These are phyloP conservation scores for Pipistrellus nathusii DNA, from an alignment of 2,797 vertebrate species.

Conservation along the genomic window DNA sequence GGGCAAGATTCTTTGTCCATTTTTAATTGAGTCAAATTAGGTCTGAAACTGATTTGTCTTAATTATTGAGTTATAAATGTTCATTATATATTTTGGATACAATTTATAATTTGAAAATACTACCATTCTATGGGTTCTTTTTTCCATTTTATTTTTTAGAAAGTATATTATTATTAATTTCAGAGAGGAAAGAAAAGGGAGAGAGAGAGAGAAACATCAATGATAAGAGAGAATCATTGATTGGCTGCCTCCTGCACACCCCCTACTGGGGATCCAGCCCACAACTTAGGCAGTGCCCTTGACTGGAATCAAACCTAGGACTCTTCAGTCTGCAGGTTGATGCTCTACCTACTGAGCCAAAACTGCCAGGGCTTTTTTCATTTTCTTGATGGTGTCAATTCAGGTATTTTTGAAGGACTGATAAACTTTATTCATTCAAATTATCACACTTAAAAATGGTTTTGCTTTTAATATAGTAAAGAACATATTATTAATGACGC, in stretches of 20 bases:
- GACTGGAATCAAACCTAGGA: no score
- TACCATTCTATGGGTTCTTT: background rate
- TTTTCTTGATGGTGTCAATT: background rate
- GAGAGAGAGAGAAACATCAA: no score
- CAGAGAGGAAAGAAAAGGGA: no score
- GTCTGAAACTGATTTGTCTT: background rate
- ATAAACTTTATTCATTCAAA: background rate
- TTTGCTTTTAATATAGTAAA: background rate
- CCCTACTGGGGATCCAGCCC: no score
- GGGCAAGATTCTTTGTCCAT: background rate
- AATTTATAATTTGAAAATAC: background rate
- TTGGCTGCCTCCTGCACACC: no score
- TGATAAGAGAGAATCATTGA: no score
- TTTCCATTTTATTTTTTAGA: background rate
- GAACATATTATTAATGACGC: background rate
- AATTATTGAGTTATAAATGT: background rate
- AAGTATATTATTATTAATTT: no score
- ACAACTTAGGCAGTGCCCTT: no score
- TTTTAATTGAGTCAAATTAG: background rate
- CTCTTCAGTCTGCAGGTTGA: no score
- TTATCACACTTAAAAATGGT: background rate
- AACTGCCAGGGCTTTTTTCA: background rate
- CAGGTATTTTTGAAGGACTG: background rate
- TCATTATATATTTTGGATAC: background rate
- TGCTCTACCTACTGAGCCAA: no score